Evolutionary conservation across 2,888 invertebrate species (phyloP).

Genomic region (Lucinisca nassula): DNA sequence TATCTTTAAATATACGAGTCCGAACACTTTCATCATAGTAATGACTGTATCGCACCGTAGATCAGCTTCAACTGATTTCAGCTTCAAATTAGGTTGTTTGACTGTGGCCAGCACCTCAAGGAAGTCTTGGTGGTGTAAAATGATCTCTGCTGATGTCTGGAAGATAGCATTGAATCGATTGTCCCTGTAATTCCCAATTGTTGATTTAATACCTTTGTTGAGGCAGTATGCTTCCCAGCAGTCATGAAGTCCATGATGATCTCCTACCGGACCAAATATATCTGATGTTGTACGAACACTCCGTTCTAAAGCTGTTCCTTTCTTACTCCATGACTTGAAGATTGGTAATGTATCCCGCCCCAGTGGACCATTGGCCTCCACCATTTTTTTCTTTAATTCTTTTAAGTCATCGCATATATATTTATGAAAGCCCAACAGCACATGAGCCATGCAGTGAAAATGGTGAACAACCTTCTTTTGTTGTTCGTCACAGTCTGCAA

Average conservation of each 20-base stretch:
- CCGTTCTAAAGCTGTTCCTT: slow-evolving; percentile 39
- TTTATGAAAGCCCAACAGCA: slow-evolving; percentile 56
- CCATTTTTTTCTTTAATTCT: neutral
- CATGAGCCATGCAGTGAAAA: slow-evolving; percentile 65
- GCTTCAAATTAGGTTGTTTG: slow-evolving; percentile 39
- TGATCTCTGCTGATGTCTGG: slow-evolving; percentile 51
- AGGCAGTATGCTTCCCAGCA: slow-evolving; percentile 54
- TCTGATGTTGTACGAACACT: slow-evolving; percentile 43
- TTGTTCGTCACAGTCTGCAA: neutral
- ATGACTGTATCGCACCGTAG: slow-evolving; percentile 9
- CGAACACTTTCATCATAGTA: slow-evolving; percentile 12
- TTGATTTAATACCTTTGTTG: slow-evolving; percentile 49
- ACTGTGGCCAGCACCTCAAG: slow-evolving; percentile 1
- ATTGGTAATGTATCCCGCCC: slow-evolving; percentile 33
- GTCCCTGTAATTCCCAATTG: slow-evolving; percentile 61
- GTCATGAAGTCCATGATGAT: slow-evolving; percentile 50
- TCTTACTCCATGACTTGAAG: slow-evolving; percentile 44
- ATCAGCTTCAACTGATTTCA: slow-evolving; percentile 44
- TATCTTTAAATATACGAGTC: slow-evolving; percentile 15
- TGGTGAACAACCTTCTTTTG: neutral
- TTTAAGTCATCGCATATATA: slow-evolving; percentile 37
- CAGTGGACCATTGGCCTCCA: slow-evolving; percentile 20
- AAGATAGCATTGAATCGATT: slow-evolving; percentile 67
- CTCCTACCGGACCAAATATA: slow-evolving; percentile 57
- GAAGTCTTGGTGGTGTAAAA: slow-evolving; percentile 35